Evolutionary conservation across 2,797 vertebrate genomes (phyloP).

Genomic region (Arctocebus calabarensis): DNA sequence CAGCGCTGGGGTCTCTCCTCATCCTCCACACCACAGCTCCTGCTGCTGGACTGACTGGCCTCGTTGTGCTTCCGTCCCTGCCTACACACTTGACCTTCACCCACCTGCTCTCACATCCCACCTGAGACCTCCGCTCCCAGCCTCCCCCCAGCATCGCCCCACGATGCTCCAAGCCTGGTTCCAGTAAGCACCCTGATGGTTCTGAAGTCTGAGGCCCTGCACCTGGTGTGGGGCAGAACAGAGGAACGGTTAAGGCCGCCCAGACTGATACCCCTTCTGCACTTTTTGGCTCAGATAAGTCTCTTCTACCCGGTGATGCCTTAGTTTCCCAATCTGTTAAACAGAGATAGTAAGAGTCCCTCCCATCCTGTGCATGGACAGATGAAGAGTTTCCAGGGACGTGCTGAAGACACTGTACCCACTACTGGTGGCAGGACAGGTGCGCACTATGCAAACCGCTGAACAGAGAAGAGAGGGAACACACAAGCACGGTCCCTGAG

Average conservation of each 20-base stretch:
- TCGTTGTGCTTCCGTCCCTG: background rate
- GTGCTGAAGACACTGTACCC: background rate
- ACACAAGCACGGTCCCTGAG: fast-evolving
- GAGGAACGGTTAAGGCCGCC: fast-evolving
- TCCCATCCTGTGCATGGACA: background rate
- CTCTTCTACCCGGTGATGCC: background rate
- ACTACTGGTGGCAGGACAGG: fast-evolving
- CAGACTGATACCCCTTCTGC: background rate
- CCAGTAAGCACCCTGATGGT: background rate
- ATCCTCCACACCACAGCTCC: background rate
- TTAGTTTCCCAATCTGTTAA: background rate
- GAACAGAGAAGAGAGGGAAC: no score
- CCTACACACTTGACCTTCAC: background rate
- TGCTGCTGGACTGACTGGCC: no score
- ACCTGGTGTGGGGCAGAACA: background rate
- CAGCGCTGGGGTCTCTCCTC: no score
- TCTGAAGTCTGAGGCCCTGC: background rate
- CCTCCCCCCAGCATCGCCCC: background rate
- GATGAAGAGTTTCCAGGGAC: background rate
- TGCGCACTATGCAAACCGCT: fast-evolving
- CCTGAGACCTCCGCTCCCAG: background rate
- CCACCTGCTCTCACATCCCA: background rate
- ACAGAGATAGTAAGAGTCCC: background rate
- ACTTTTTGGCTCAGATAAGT: background rate
- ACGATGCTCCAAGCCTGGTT: background rate